Evolutionary conservation across 2,888 invertebrate species (phyloP), one percentile per base, ranked within the genome.

Genomic region (Sminthurinus aureus): DNA sequence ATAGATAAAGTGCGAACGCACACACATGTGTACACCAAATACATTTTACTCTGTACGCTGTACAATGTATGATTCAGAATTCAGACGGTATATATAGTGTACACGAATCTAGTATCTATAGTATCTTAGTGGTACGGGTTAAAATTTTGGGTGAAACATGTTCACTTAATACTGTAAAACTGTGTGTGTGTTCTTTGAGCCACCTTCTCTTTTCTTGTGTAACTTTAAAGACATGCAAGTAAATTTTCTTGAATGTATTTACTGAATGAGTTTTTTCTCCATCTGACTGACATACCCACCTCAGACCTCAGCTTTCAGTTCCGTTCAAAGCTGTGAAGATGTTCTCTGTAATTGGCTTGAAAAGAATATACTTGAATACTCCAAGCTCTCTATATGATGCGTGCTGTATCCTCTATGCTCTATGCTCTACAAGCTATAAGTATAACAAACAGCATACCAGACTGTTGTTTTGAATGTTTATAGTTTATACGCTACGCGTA

Each of bases 241-340:
- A 52, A 52, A 8, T 52, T 52, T 52, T 52, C 52, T 52, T 52
- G 13, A 22, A 71, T 71, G 71, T 22, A 20, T 22, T 6, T 22
- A 71, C 18, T 20, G 13, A 4, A 22, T 22, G 71, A 15, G 66
- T 66, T 71, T 71, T 71, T 71, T 71, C n/a, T 67, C n/a, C 24
- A 71, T 71, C 24, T 71, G 71, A 71, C 71, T 67, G n/a, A 13
- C n/a, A 71, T 71, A 71, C 71, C 71, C 24, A 71, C 71, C 67
- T 67, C 67, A 67, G 71, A n/a, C n/a, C n/a, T 71, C 71, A 52
- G 52, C 13, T 52, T 52, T 52, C 9, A 52, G 52, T 52, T 71
- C 24, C 13, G 71, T n/a, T n/a, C n/a, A n/a, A n/a, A 71, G 71
- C 71, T 20, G 22, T 71, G 71, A 71, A 71, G 71, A 71, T 71